Conservation (phyloP, 2,797 vertebrate species). For the Rhinella marina region DNA sequence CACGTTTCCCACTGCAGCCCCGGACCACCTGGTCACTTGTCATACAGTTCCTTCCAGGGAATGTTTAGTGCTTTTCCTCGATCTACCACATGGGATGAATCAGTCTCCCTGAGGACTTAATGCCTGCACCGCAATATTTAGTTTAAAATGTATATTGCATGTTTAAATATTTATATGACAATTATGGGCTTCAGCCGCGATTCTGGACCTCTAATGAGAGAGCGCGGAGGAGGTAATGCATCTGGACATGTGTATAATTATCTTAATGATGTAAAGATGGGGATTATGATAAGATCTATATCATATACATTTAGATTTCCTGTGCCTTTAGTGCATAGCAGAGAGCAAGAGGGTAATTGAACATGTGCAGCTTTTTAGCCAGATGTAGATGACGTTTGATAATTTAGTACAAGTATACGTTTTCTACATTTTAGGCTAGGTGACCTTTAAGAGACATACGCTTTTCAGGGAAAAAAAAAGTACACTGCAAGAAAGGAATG, state of each 20-base stretch:
- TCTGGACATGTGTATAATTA: slow-evolving; percentile 63
- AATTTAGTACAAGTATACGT: background rate
- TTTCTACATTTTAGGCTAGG: background rate
- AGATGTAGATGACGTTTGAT: background rate
- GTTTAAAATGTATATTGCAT: slow-evolving; percentile 67
- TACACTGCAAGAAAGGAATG: background rate
- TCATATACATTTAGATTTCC: background rate
- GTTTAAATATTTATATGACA: slow-evolving; percentile 78
- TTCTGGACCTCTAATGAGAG: slow-evolving; percentile 65
- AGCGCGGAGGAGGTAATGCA: slow-evolving; percentile 70
- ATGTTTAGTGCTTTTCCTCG: slow-evolving; percentile 76
- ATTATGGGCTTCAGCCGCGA: slow-evolving; percentile 71
- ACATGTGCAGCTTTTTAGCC: background rate
- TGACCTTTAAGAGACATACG: background rate
- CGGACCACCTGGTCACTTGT: slow-evolving; percentile 49
- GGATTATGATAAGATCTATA: background rate
- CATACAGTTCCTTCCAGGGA: slow-evolving; percentile 38
- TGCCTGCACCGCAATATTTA: slow-evolving; percentile 66
- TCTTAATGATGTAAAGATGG: slow-evolving; percentile 27
- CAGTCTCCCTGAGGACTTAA: slow-evolving; percentile 67
- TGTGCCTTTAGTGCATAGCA: background rate
- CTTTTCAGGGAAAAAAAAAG: background rate
- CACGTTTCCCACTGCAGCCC: background rate
- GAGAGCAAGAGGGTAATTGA: slow-evolving; percentile 1
- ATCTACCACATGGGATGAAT: slow-evolving; percentile 71